phyloP scores from a whole-genome alignment of 2,797 vertebrate genomes.

The Hirundo rustica region DNA sequence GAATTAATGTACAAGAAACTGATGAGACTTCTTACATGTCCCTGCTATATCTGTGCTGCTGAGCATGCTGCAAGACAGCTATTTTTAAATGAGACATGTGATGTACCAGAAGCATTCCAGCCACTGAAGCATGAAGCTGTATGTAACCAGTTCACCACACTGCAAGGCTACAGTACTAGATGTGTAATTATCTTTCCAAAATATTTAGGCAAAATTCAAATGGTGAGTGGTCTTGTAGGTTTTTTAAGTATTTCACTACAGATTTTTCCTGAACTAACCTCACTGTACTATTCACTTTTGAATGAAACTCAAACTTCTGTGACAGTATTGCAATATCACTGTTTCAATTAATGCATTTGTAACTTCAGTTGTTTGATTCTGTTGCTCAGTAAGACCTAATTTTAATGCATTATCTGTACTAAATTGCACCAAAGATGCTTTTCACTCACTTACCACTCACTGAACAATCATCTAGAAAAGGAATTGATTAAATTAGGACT shows the following conservation, averaged over 20 bases:
- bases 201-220: background rate
- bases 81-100: background rate
- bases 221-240: background rate
- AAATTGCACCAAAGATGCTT: slow-evolving; percentile 75
- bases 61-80: background rate
- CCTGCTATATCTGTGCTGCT: background rate
- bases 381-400: slow-evolving; percentile 18
- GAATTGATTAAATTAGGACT: background rate
- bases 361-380: background rate
- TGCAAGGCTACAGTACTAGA: background rate
- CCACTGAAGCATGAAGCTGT: background rate
- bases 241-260: background rate
- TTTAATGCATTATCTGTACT: slow-evolving; percentile 60
- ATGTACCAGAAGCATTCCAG: background rate
- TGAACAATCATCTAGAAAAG: slow-evolving; percentile 73
- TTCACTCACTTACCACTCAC: slow-evolving; percentile 82
- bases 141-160: background rate
- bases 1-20: background rate
- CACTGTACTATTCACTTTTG: background rate
- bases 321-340: background rate
- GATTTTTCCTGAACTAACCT: background rate
- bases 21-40: background rate
- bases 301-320: background rate
- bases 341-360: background rate
- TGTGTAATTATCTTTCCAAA: background rate